phyloP scores from a whole-genome alignment of 2,797 vertebrate genomes.

The Xenentodon cancila region DNA sequence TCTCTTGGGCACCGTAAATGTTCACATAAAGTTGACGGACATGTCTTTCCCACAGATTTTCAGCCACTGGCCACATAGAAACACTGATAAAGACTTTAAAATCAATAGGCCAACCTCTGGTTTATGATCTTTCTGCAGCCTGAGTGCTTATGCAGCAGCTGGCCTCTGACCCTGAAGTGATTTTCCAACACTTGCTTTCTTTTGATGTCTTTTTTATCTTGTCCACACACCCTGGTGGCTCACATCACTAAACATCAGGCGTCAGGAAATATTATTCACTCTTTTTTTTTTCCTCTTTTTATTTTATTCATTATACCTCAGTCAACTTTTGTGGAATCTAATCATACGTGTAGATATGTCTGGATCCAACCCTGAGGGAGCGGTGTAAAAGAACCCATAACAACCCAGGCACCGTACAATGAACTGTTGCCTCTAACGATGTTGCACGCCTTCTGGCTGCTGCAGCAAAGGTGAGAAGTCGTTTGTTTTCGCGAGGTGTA shows the following conservation, averaged over 20 bases:
- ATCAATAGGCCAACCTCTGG: constrained; percentile 73
- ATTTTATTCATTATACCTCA: constrained; percentile 8
- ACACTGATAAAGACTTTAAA: constrained; percentile 68
- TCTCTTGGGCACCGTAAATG: constrained; percentile 56
- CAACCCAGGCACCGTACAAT: constrained; percentile 49
- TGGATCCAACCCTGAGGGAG: constrained; percentile 41
- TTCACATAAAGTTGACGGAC: constrained; percentile 73
- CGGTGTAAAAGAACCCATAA: constrained; percentile 57
- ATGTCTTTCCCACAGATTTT: constrained; percentile 54
- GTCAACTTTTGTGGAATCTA: constrained; percentile 53
- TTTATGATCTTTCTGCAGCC: constrained; percentile 75
- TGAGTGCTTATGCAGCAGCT: constrained; percentile 75
- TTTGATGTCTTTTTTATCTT: constrained; percentile 60
- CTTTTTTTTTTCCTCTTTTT: constrained; percentile 20
- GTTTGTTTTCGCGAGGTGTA: constrained; percentile 79
- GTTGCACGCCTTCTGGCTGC: constrained; percentile 57
- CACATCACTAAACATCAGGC: constrained; percentile 55
- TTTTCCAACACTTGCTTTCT: constrained; percentile 65
- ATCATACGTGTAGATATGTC: constrained; percentile 34
- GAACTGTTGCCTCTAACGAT: constrained; percentile 63
- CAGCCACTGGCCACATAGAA: constrained; percentile 67
- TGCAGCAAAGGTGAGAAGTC: constrained; percentile 79
- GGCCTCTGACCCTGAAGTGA: constrained; percentile 69
- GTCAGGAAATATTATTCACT: constrained; percentile 55
- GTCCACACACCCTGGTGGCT: constrained; percentile 48